Conservation (phyloP, 2,113 vertebrate genomes). For the Gymnorhina tibicen region DNA sequence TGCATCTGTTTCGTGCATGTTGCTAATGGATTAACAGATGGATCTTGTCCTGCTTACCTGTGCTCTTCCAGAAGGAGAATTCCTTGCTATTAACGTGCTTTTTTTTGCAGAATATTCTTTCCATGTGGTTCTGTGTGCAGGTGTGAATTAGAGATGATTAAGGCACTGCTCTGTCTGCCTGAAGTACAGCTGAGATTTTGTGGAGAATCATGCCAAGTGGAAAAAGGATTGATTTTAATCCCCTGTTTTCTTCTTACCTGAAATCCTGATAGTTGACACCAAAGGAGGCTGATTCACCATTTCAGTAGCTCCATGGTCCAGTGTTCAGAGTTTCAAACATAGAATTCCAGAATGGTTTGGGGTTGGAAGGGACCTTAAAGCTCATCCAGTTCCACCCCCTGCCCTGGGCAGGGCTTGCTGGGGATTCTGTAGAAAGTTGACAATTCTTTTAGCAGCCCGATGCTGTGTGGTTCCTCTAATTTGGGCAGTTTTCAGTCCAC, state of each 20-base stretch:
- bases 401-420: background rate
- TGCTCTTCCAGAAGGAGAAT: background rate
- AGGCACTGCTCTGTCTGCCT: background rate
- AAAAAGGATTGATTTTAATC: background rate
- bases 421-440: background rate
- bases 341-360: background rate
- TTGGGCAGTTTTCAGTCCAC: background rate
- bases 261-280: background rate
- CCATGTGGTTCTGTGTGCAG: background rate
- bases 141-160: background rate
- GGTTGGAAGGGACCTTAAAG: background rate
- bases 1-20: background rate
- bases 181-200: background rate
- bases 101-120: background rate
- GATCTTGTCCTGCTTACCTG: background rate
- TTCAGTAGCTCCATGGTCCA: background rate
- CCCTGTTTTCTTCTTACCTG: background rate
- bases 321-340: background rate
- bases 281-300: background rate
- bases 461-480: background rate
- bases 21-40: background rate
- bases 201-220: background rate
- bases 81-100: background rate
- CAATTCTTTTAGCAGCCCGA: background rate
- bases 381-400: background rate